Evolutionary conservation across 1,140 invertebrate genomes (phyloP), one percentile per base, ranked within the genome.

Genomic region (Chlorops oryzae): DNA sequence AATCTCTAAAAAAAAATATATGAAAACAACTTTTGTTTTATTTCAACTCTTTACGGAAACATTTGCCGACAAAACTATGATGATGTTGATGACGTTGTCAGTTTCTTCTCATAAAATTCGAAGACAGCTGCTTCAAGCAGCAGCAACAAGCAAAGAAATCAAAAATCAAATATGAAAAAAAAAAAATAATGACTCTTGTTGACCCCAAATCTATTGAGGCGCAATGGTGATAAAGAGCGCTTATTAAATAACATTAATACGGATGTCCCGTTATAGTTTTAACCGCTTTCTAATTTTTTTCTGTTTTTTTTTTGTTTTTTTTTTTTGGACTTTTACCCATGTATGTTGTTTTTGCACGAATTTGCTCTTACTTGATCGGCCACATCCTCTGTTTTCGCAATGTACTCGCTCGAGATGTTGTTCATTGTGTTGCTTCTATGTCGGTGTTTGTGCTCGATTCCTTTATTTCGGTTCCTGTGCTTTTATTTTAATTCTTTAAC

Each of bases 351-450:
- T 9, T 32, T 32, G n/a, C 6, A 32, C n/a, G 27, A 32, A 32
- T 13, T 32, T 32, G 27, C n/a, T 65, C 57, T 80, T 80, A 96
- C 93, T 85, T 94, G 89, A 77, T 97, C 93, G 49, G 90, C 92
- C 62, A 94, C 77, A 75, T 96, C 92, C 78, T 97, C 92, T 35
- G 91, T 92, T 70, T 84, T 90, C 51, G 89, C 82, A 63, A 96
- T 78, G 66, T 92, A 83, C 80, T 93, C 89, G 74, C 87, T 89
- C 73, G 88, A 86, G 75, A 82, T 81, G 78, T 83, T 82, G n/a
- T n/a, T n/a, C n/a, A n/a, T n/a, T n/a, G n/a, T n/a, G n/a, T n/a
- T n/a, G n/a, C n/a, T n/a, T n/a, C n/a, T n/a, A n/a, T n/a, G n/a
- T n/a, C n/a, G n/a, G n/a, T n/a, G n/a, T n/a, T n/a, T n/a, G n/a